Conservation (phyloP, 2,888 invertebrate species). For the Agriopis aurantiaria region DNA sequence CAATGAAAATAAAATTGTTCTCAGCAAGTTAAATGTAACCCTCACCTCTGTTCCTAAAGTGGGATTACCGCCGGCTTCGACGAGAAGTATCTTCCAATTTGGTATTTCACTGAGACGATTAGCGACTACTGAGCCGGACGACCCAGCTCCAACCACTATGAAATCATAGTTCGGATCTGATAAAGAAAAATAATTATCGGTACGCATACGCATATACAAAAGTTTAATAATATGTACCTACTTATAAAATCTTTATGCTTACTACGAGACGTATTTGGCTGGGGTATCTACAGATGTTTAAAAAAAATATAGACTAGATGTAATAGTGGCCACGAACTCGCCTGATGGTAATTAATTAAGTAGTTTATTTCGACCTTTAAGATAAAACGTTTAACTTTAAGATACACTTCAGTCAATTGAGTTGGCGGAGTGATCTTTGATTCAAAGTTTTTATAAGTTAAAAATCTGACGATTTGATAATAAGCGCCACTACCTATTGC, state of each 20-base stretch:
- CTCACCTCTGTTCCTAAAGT: slow-evolving; percentile 82
- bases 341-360: neutral
- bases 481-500: too few species aligned
- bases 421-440: neutral
- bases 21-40: slow-evolving; percentile 60
- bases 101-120: slow-evolving; percentile 87
- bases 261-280: too few species aligned
- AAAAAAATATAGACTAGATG: too few species aligned
- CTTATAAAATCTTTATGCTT: too few species aligned
- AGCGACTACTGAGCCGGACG: slow-evolving; percentile 88
- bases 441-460: too few species aligned
- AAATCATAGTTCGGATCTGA: slow-evolving; percentile 86
- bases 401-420: neutral
- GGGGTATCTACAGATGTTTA: too few species aligned
- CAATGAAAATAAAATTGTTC: neutral
- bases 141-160: slow-evolving; percentile 88
- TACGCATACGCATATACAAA: too few species aligned
- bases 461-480: too few species aligned
- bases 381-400: neutral
- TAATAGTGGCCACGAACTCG: too few species aligned
- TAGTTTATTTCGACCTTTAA: neutral
- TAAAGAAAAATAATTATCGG: too few species aligned
- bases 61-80: slow-evolving; percentile 88
- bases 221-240: too few species aligned
- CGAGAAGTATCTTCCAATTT: slow-evolving; percentile 85